Conservation (phyloP, 2,113 vertebrate genomes). For the Pteronura brasiliensis region DNA sequence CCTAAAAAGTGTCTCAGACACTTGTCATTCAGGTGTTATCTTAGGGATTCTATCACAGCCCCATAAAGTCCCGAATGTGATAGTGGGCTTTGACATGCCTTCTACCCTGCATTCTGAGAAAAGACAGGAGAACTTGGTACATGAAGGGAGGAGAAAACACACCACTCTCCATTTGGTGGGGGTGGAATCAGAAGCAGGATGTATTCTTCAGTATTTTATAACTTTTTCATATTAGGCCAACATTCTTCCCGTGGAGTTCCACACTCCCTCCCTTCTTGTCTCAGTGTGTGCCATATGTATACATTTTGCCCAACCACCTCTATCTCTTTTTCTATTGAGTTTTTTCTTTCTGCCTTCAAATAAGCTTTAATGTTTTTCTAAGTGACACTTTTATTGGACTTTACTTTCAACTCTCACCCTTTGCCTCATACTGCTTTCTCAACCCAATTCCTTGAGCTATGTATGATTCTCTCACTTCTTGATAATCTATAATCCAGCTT, state of each 20-base stretch:
- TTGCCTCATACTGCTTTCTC: not conserved
- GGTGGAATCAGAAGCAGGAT: not conserved
- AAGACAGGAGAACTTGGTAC: not conserved
- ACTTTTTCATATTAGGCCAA: not conserved
- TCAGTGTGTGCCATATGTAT: not conserved
- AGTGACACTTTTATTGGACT: not conserved
- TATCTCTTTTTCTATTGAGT: not conserved
- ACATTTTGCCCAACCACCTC: not conserved
- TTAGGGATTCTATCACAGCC: not conserved
- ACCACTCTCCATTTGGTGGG: not conserved
- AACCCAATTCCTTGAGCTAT: not conserved
- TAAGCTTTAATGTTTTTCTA: not conserved
- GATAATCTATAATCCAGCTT: not conserved
- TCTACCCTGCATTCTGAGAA: not conserved
- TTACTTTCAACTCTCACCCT: not conserved
- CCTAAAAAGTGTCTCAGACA: not conserved
- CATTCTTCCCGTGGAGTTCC: not conserved
- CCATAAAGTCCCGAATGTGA: fast-evolving
- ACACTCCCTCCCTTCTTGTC: not conserved
- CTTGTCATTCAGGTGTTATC: not conserved
- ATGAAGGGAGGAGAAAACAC: not conserved
- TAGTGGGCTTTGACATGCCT: fast-evolving
- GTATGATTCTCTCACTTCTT: not conserved
- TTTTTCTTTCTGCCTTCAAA: not conserved
- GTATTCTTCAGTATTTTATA: not conserved